Conservation (phyloP, 2,113 vertebrate genomes). For the Pseudopodoces humilis region DNA sequence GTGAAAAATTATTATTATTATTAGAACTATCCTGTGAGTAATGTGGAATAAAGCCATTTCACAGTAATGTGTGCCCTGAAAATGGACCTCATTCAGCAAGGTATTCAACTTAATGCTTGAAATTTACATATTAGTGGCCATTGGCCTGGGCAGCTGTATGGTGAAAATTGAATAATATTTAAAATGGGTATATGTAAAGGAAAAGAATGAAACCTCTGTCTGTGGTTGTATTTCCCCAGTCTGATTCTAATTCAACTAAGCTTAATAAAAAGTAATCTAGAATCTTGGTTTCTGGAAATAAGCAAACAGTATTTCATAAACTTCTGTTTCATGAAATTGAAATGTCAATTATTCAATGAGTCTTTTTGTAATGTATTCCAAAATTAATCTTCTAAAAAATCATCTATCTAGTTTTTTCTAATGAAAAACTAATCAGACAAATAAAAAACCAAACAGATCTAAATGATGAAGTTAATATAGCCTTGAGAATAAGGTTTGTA, state of each 20-base stretch:
- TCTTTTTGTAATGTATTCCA: not conserved
- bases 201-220: not conserved
- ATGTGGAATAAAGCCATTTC: not conserved
- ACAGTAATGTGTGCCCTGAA: not conserved
- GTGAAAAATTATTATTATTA: not conserved
- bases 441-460: conserved; percentile 4
- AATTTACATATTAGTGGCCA: not conserved
- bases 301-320: not conserved
- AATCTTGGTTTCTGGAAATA: not conserved
- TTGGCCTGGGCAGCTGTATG: not conserved
- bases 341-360: not conserved
- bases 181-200: not conserved
- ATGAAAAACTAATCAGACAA: conserved; percentile 26
- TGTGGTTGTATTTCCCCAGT: not conserved
- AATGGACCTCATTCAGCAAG: not conserved
- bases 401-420: not conserved
- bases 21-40: not conserved
- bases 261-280: not conserved
- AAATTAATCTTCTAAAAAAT: conserved; percentile 22
- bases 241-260: not conserved
- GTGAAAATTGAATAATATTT: not conserved
- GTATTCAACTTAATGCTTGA: not conserved
- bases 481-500: not conserved
- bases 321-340: not conserved
- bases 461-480: not conserved